phyloP scores from a whole-genome alignment of 2,797 vertebrate species.

The Alosa sapidissima region DNA sequence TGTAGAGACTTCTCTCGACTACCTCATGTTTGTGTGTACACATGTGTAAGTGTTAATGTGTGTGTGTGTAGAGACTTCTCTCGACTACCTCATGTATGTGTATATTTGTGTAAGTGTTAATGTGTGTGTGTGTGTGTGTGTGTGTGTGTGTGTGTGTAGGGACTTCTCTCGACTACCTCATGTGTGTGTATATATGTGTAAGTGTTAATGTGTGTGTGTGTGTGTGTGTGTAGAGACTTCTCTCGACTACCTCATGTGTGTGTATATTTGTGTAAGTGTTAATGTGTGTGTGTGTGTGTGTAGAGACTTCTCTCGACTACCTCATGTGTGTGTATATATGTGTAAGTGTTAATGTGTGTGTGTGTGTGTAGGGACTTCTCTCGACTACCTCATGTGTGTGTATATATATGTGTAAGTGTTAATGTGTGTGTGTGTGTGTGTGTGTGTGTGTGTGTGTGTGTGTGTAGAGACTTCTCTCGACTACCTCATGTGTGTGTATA shows the following conservation, averaged over 20 bases:
- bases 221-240: too few species aligned
- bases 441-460: too few species aligned
- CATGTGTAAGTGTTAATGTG: too few species aligned
- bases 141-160: background rate
- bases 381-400: background rate
- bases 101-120: too few species aligned
- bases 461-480: too few species aligned
- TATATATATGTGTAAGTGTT: background rate
- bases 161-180: too few species aligned
- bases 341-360: too few species aligned
- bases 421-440: conserved; percentile 1
- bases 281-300: background rate
- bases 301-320: too few species aligned
- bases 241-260: background rate
- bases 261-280: background rate
- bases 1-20: too few species aligned
- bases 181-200: background rate
- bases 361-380: too few species aligned
- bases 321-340: too few species aligned
- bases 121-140: background rate
- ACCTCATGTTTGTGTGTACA: too few species aligned
- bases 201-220: background rate
- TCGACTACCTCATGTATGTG: conserved; percentile 81
- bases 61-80: conserved; percentile 84
- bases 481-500: background rate